A percentile compares a stretch with the other conserved stretches of the same genome.
Evolutionary conservation across 2,888 invertebrate genomes (phyloP).

Genomic region (Stenodema calcarata): DNA sequence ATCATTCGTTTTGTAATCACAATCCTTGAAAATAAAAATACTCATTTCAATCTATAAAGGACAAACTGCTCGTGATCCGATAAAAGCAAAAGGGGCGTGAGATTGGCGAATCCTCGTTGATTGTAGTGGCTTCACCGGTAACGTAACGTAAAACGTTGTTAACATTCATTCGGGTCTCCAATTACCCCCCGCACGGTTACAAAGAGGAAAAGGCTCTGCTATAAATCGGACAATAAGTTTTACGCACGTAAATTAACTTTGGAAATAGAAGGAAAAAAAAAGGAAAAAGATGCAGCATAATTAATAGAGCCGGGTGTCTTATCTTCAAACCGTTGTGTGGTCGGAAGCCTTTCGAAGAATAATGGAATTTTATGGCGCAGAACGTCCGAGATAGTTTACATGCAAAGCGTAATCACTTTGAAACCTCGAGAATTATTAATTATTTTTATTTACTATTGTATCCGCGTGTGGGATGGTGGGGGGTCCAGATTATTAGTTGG

Average conservation of each 20-base stretch:
- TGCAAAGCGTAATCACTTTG: neutral
- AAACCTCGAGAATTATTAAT: neutral
- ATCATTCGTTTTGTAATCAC: too few species aligned
- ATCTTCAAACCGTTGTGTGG: conserved; percentile 6
- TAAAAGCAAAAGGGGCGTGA: conserved; percentile 24
- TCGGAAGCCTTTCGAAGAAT: neutral
- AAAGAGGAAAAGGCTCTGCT: neutral
- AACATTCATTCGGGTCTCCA: conserved; percentile 12
- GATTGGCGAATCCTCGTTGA: conserved; percentile 34
- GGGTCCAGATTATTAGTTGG: neutral
- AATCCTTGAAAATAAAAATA: too few species aligned
- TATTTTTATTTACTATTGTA: too few species aligned
- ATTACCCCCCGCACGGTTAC: neutral
- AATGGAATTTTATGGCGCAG: conserved; percentile 22
- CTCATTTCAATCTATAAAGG: neutral
- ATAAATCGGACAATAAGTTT: conserved; percentile 39
- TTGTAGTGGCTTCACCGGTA: neutral
- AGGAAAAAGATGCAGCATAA: conserved; percentile 17
- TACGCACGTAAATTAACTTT: conserved; percentile 40
- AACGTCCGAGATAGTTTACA: conserved; percentile 16
- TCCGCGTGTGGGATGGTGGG: neutral
- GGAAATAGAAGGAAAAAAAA: conserved; percentile 12
- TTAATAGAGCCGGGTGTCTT: neutral
- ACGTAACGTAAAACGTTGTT: neutral
- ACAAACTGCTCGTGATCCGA: neutral